Conservation (phyloP, 2,888 invertebrate genomes). For the Stenodera caucasica region DNA sequence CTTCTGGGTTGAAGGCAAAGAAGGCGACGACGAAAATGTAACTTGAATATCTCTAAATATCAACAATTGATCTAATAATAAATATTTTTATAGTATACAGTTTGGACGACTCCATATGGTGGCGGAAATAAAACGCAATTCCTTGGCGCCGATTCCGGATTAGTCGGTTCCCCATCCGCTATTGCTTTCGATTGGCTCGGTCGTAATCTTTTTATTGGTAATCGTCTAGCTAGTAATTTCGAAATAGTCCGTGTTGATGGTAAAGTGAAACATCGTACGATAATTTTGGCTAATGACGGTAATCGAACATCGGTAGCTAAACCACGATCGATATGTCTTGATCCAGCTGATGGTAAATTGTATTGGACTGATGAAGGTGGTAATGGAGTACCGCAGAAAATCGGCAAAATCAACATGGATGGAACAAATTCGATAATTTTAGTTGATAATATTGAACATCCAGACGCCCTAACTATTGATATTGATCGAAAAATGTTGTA, state of each 20-base stretch:
- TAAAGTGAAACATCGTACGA: conserved; percentile 77
- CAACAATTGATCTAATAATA: background rate
- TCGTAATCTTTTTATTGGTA: conserved; percentile 90
- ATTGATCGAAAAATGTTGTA: conserved; percentile 81
- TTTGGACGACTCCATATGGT: conserved; percentile 80
- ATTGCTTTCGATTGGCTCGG: conserved; percentile 98
- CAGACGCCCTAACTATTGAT: conserved; percentile 86
- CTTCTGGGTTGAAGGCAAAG: conserved; percentile 84
- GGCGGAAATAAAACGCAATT: conserved; percentile 85
- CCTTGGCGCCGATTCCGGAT: conserved; percentile 78
- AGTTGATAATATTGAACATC: conserved; percentile 69
- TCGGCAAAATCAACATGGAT: conserved; percentile 92
- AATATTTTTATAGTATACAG: conserved; percentile 67
- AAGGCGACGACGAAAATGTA: conserved; percentile 71
- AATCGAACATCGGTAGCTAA: conserved; percentile 81
- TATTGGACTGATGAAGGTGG: conserved; percentile 98
- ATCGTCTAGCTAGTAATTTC: conserved; percentile 85
- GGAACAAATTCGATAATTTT: conserved; percentile 79
- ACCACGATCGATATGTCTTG: conserved; percentile 85
- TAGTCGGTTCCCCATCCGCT: conserved; percentile 87
- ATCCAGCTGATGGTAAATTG: conserved; percentile 90
- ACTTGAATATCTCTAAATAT: conserved; percentile 14
- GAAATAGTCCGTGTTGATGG: conserved; percentile 87
- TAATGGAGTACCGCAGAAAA: conserved; percentile 83
- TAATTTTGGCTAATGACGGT: conserved; percentile 89